Evolutionary conservation across 2,113 vertebrate species (phyloP).

Genomic region (Cyprinodon brontotheroides): DNA sequence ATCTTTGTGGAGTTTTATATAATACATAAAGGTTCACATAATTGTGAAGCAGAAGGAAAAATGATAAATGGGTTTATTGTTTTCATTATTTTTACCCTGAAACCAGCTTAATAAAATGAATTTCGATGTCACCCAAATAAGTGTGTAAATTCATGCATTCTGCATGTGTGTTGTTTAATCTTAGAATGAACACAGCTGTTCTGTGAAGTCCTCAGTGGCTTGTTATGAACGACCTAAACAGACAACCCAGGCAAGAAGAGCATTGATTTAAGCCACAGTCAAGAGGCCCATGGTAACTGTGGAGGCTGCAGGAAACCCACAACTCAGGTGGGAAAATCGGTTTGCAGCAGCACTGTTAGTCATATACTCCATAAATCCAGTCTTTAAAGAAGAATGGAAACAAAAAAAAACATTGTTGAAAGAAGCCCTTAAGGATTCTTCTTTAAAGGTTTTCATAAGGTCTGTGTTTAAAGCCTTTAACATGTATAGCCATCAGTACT

Average conservation of each 20-base stretch:
- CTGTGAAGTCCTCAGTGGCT: no score
- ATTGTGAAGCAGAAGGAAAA: background rate
- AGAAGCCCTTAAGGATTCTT: no score
- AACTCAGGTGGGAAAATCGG: background rate
- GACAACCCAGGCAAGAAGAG: background rate
- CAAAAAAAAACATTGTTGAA: no score
- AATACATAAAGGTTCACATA: no score
- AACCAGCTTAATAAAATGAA: background rate
- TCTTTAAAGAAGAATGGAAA: no score
- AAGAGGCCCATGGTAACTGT: background rate
- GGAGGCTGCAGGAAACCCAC: background rate
- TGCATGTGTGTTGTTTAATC: background rate
- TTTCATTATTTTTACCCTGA: background rate
- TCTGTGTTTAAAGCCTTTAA: no score
- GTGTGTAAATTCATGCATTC: background rate
- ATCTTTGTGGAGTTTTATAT: no score
- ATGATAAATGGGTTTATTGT: background rate
- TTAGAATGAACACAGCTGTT: background rate
- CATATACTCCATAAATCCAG: background rate
- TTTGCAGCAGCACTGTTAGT: background rate
- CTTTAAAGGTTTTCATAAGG: no score
- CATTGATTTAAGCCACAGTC: background rate
- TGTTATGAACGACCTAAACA: background rate
- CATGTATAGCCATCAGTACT: no score
- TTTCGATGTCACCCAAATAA: background rate